These are phyloP conservation scores for Rhinichthys klamathensis DNA, from an alignment of 2,113 vertebrate species.

Conservation along the genomic window DNA sequence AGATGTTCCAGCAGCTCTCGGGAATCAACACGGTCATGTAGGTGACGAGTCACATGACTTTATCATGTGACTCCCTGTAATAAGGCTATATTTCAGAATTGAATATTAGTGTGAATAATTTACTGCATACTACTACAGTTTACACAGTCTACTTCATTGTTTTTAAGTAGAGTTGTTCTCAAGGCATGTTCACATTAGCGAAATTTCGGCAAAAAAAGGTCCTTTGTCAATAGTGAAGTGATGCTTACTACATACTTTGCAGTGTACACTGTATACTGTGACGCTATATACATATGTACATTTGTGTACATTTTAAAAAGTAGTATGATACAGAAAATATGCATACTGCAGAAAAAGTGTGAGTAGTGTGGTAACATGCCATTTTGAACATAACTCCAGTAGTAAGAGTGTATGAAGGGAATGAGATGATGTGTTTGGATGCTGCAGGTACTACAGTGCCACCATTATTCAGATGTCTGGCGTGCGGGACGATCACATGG, in stretches of 20 bases:
- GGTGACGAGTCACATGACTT: slow-evolving; percentile 52
- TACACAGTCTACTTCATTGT: too few relatives aligned
- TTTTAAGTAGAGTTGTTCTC: too few relatives aligned
- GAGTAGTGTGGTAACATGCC: not conserved
- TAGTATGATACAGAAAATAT: not conserved
- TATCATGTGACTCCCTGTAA: not conserved
- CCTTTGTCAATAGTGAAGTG: too few relatives aligned
- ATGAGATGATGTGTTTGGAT: not conserved
- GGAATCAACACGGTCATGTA: slow-evolving; percentile 99
- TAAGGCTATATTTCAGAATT: too few relatives aligned
- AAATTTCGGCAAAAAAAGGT: too few relatives aligned
- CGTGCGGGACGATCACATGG: slow-evolving; percentile 86
- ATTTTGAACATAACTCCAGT: not conserved
- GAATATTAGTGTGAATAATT: too few relatives aligned
- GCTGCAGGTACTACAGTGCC: slow-evolving; percentile 94
- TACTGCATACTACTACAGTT: too few relatives aligned
- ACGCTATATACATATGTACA: not conserved
- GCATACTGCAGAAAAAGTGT: not conserved
- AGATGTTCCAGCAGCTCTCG: slow-evolving; percentile 98
- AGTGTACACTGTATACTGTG: not conserved
- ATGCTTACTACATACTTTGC: too few relatives aligned
- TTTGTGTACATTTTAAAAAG: too few relatives aligned
- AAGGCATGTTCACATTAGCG: too few relatives aligned
- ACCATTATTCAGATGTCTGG: slow-evolving; percentile 99
- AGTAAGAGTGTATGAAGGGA: not conserved